phyloP scores from a whole-genome alignment of 2,888 invertebrate species.

The Rhamphomyia laevipes region DNA sequence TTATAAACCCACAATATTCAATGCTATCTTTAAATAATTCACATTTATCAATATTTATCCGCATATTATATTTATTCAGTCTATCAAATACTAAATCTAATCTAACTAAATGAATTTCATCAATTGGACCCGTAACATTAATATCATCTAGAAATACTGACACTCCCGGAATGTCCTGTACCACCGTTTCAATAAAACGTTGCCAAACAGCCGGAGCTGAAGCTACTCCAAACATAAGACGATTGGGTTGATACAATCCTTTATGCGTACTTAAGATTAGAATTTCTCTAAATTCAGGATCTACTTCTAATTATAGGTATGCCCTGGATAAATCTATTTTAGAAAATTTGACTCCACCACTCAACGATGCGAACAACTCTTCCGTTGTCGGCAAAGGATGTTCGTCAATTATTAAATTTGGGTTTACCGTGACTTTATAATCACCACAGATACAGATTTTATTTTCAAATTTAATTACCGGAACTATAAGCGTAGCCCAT shows the following conservation, averaged over 20 bases:
- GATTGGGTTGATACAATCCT: constrained; percentile 23
- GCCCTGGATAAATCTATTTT: constrained; percentile 25
- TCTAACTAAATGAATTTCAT: constrained; percentile 17
- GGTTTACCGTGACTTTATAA: constrained; percentile 21
- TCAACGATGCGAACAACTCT: constrained; percentile 18
- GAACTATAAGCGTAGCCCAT: constrained; percentile 26
- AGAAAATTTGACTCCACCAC: constrained; percentile 18
- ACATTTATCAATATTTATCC: constrained; percentile 20
- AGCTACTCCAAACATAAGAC: constrained; percentile 26
- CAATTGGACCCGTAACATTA: constrained; percentile 18
- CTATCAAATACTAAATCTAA: constrained; percentile 18
- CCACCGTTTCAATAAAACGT: constrained; percentile 20
- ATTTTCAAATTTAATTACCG: constrained; percentile 20
- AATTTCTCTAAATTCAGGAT: constrained; percentile 21
- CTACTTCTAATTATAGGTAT: constrained; percentile 27
- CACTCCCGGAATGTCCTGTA: constrained; percentile 20
- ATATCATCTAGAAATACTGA: constrained; percentile 22
- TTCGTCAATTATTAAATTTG: constrained; percentile 17
- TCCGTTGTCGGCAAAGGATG: constrained; percentile 21
- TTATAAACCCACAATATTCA: constrained; percentile 22
- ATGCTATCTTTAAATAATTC: constrained; percentile 21
- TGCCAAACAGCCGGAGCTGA: constrained; percentile 27
- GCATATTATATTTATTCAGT: constrained; percentile 18
- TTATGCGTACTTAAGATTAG: constrained; percentile 28
- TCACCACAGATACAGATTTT: constrained; percentile 19